These are phyloP conservation scores for Drosophila yooni DNA, from an alignment of 2,888 invertebrate genomes.

Conservation along the genomic window DNA sequence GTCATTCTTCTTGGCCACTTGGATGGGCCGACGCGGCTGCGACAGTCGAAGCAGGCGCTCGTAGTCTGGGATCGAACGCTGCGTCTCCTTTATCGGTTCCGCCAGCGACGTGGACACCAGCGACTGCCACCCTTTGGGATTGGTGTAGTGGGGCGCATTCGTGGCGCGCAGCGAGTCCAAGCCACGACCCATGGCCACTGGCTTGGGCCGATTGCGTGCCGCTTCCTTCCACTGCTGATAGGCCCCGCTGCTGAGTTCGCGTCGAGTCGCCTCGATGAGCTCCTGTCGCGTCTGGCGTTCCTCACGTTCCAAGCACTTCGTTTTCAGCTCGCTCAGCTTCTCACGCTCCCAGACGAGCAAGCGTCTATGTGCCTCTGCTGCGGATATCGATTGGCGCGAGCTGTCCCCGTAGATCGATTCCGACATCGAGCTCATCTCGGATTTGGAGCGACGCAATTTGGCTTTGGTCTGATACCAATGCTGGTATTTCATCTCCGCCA, in stretches of 20 bases:
- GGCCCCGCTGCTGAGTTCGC: constrained; percentile 25
- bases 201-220: constrained; percentile 75
- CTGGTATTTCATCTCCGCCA: constrained; percentile 21
- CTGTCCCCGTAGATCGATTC: neutral
- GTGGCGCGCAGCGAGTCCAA: constrained; percentile 80
- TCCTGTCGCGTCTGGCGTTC: neutral
- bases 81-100: neutral
- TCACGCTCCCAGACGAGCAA: constrained; percentile 31
- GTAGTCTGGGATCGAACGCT: constrained; percentile 24
- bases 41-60: constrained; percentile 40
- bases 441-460: constrained; percentile 30
- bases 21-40: constrained; percentile 24
- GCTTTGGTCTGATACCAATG: constrained; percentile 35
- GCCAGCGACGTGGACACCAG: neutral
- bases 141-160: constrained; percentile 75
- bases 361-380: constrained; percentile 13
- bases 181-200: constrained; percentile 82
- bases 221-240: constrained; percentile 36
- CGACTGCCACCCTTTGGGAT: constrained; percentile 79
- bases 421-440: constrained; percentile 24
- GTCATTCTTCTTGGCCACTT: neutral
- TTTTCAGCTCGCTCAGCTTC: constrained; percentile 13
- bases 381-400: neutral
- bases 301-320: constrained; percentile 10
- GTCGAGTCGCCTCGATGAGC: constrained; percentile 4